phyloP scores from a whole-genome alignment of 2,888 invertebrate species.

The Meliscaeva auricollis region DNA sequence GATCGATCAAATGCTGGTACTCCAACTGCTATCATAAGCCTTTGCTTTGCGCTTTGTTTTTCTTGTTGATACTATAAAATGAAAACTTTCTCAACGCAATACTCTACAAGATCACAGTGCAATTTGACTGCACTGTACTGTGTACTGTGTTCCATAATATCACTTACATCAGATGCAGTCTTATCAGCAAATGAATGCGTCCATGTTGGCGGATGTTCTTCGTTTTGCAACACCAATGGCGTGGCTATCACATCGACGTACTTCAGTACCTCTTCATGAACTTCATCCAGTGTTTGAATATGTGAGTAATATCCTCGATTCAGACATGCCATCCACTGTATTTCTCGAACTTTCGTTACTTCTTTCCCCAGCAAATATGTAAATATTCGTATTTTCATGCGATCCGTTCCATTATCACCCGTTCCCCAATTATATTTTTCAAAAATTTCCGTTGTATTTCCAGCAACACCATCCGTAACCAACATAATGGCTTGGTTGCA shows the following conservation, averaged over 20 bases:
- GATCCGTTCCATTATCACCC: constrained; percentile 86
- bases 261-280: constrained; percentile 97
- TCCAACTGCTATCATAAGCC: constrained; percentile 95
- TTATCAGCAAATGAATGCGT: constrained; percentile 96
- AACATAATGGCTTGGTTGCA: constrained; percentile 99
- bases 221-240: constrained; percentile 90
- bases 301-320: constrained; percentile 98
- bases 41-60: constrained; percentile 78
- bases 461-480: constrained; percentile 97
- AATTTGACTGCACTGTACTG: too few species aligned
- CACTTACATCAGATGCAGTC: constrained; percentile 86
- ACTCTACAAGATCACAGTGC: too few species aligned
- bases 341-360: constrained; percentile 94
- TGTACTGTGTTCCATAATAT: not conserved
- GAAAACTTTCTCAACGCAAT: not conserved
- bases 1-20: constrained; percentile 95
- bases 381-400: constrained; percentile 95
- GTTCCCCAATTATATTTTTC: constrained; percentile 91
- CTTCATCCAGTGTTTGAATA: constrained; percentile 97
- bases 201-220: constrained; percentile 94
- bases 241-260: constrained; percentile 97
- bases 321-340: constrained; percentile 96
- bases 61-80: constrained; percentile 79
- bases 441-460: constrained; percentile 94
- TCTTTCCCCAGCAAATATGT: constrained; percentile 98